These are phyloP conservation scores for Tubulanus polymorphus DNA, from an alignment of 2,888 invertebrate genomes.

Conservation along the genomic window DNA sequence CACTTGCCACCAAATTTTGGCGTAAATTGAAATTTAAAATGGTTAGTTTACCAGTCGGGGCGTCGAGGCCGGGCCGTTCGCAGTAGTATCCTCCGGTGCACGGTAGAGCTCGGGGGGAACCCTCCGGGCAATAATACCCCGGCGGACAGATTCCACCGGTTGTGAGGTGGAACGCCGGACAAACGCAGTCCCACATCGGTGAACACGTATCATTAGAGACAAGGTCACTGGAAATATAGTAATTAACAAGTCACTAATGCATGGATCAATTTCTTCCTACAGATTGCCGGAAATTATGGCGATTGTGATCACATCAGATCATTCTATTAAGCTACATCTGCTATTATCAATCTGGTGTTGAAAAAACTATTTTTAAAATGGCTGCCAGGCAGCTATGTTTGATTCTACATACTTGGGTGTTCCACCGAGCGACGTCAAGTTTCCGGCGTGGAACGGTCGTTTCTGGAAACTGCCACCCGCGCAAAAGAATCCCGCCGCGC, in stretches of 20 bases:
- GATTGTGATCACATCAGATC: too few species aligned
- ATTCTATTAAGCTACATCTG: too few species aligned
- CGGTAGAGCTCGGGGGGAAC: slow-evolving; percentile 33
- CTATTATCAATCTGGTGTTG: too few species aligned
- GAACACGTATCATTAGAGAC: slow-evolving; percentile 44
- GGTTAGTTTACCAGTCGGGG: slow-evolving; percentile 34
- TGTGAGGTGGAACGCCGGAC: slow-evolving; percentile 39
- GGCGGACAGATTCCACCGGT: slow-evolving; percentile 40
- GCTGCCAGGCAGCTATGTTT: too few species aligned
- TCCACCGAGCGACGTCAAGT: slow-evolving; percentile 27
- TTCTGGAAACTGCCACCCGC: slow-evolving; percentile 33
- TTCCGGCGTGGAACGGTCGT: slow-evolving; percentile 41
- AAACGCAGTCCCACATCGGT: slow-evolving; percentile 46
- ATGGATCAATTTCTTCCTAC: background rate
- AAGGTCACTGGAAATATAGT: slow-evolving; percentile 26
- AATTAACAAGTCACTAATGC: background rate
- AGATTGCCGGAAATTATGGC: too few species aligned
- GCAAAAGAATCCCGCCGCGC: slow-evolving; percentile 47
- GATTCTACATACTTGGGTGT: too few species aligned
- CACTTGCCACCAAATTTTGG: background rate
- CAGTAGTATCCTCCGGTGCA: slow-evolving; percentile 44
- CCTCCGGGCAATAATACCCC: slow-evolving; percentile 41
- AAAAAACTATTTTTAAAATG: too few species aligned
- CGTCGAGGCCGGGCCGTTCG: slow-evolving; percentile 34
- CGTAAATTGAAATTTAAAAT: background rate